Percentiles rank a stretch among this genome's conserved stretches.
Conservation (phyloP, 2,113 vertebrate genomes). For the Danio rerio region DNA sequence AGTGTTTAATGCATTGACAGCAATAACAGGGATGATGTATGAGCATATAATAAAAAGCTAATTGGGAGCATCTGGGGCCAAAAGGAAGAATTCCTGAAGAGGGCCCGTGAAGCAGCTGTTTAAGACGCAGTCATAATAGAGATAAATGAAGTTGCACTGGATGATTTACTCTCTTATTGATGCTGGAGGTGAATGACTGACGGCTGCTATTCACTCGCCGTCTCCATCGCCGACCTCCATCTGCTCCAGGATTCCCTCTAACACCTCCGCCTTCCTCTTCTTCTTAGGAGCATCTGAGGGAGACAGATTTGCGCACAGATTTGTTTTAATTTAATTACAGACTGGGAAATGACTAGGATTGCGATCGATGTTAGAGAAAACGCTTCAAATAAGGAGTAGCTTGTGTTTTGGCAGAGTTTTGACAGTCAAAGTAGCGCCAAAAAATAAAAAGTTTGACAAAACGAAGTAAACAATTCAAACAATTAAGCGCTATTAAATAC, state of each 20-base stretch:
- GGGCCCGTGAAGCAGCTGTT: conserved; percentile 26
- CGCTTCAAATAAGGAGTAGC: background rate
- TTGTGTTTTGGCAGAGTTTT: conserved; percentile 4
- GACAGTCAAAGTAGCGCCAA: background rate
- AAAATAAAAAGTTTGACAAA: too few relatives aligned
- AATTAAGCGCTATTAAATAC: too few relatives aligned
- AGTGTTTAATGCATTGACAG: conserved; percentile 34
- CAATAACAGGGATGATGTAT: conserved; percentile 38
- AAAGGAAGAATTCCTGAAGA: conserved; percentile 21
- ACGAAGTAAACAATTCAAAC: too few relatives aligned
- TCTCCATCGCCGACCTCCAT: conserved; percentile 80
- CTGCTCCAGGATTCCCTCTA: conserved; percentile 87
- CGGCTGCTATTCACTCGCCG: conserved; percentile 43
- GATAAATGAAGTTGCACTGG: conserved; percentile 28
- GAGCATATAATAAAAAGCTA: conserved; percentile 48
- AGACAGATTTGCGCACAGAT: background rate
- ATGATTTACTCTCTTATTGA: conserved; percentile 41
- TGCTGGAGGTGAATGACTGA: conserved; percentile 39
- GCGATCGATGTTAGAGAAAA: background rate
- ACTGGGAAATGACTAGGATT: background rate
- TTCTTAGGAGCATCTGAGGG: conserved; percentile 81
- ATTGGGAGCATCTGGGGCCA: conserved; percentile 47
- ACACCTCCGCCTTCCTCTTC: conserved; percentile 74
- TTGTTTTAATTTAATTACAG: conserved; percentile 4
- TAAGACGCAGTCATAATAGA: conserved; percentile 2